Evolutionary conservation across 2,888 invertebrate species (phyloP).

Genomic region (Eudemis profundana): DNA sequence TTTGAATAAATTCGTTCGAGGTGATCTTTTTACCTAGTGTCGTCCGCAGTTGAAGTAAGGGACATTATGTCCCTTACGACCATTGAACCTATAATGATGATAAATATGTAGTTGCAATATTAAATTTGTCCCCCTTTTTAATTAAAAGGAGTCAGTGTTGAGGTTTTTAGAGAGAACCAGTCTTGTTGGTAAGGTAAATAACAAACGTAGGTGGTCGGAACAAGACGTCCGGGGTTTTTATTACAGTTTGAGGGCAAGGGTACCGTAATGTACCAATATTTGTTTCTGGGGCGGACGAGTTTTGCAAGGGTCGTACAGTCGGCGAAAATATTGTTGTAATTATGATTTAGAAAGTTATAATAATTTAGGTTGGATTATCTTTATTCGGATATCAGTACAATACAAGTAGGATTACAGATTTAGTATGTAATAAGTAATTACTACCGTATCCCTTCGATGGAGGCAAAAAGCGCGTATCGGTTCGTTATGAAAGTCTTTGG

Average conservation of each 20-base stretch:
- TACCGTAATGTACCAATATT: conserved; percentile 66
- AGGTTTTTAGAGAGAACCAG: conserved; percentile 19
- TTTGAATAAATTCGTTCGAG: too few species aligned
- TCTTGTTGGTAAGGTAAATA: conserved; percentile 46
- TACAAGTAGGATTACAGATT: too few species aligned
- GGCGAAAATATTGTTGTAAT: conserved; percentile 21
- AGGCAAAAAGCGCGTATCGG: too few species aligned
- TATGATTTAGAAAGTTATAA: conserved; percentile 19
- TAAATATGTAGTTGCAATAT: too few species aligned
- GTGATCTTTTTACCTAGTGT: too few species aligned
- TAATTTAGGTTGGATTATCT: neutral
- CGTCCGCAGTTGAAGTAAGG: too few species aligned
- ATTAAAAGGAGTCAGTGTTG: conserved; percentile 34
- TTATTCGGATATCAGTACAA: too few species aligned
- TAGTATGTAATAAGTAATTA: too few species aligned
- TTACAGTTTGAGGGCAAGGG: conserved; percentile 64
- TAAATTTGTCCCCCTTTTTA: neutral
- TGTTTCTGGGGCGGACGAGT: conserved; percentile 51
- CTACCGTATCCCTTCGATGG: too few species aligned
- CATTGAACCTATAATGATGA: too few species aligned
- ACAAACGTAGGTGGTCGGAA: conserved; percentile 58
- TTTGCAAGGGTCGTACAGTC: conserved; percentile 34
- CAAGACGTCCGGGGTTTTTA: conserved; percentile 65
- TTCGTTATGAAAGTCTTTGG: too few species aligned
- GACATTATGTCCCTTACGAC: too few species aligned